These are phyloP conservation scores for Actinernus sp. DNA, from an alignment of 92 coral and sea anemone genomes.

Conservation along the genomic window DNA sequence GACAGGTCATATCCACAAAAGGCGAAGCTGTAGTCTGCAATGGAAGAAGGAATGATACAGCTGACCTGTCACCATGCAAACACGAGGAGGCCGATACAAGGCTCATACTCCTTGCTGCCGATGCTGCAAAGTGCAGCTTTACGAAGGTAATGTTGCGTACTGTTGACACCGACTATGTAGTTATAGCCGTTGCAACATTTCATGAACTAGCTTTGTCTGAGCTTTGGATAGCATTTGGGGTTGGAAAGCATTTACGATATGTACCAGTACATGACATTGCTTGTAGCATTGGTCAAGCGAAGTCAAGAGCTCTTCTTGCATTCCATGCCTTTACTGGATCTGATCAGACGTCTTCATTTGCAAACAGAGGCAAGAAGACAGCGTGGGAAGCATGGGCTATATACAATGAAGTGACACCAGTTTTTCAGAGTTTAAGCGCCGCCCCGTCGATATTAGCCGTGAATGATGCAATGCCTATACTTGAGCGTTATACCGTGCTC, in stretches of 20 bases:
- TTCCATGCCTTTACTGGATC: too few species aligned
- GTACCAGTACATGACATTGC: constrained; percentile 51
- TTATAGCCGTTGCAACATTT: constrained; percentile 24
- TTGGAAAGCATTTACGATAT: constrained; percentile 60
- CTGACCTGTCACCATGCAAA: constrained; percentile 47
- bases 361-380: constrained; percentile 61
- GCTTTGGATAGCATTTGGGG: constrained; percentile 67
- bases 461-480: constrained; percentile 11
- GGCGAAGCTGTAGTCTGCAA: constrained; percentile 18
- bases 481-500: constrained; percentile 46
- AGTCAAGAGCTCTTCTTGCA: constrained; percentile 60
- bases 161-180: constrained; percentile 63
- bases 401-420: constrained; percentile 37
- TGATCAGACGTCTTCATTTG: constrained; percentile 67
- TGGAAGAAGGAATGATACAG: constrained; percentile 16
- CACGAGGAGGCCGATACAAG: constrained; percentile 42
- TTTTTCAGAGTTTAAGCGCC: constrained; percentile 13
- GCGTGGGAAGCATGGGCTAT: constrained; percentile 71
- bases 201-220: constrained; percentile 18
- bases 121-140: constrained; percentile 11
- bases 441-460: constrained; percentile 20
- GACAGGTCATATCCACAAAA: constrained; percentile 9
- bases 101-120: constrained; percentile 20
- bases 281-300: constrained; percentile 16
- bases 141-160: constrained; percentile 22